phyloP scores from a whole-genome alignment of 2,797 vertebrate species.

The Premnoplex brunnescens region DNA sequence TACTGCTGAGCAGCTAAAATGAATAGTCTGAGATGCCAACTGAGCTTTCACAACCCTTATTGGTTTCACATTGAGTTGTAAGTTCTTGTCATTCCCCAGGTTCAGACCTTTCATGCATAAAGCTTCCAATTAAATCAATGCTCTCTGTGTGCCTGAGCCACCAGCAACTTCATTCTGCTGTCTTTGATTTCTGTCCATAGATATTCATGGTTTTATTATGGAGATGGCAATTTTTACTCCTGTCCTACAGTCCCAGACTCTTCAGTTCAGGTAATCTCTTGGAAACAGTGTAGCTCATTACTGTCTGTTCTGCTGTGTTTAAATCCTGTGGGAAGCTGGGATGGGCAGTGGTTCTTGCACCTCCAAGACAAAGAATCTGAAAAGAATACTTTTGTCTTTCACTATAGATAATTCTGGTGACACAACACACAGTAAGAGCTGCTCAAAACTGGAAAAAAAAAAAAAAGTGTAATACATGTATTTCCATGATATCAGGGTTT shows the following conservation, averaged over 20 bases:
- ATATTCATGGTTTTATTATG: neutral
- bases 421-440: neutral
- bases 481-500: neutral
- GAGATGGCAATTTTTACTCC: neutral
- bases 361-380: neutral
- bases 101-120: neutral
- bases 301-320: neutral
- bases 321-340: neutral
- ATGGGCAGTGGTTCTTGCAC: neutral
- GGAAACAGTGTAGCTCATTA: neutral
- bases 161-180: neutral
- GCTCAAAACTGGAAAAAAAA: neutral
- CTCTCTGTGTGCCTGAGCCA: neutral
- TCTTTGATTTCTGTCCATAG: neutral
- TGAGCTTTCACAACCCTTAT: neutral
- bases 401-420: neutral
- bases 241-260: neutral
- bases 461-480: no score
- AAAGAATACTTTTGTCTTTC: neutral
- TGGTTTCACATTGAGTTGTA: conserved; percentile 1
- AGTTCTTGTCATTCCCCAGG: neutral
- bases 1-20: conserved; percentile 10
- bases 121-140: neutral
- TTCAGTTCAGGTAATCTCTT: neutral
- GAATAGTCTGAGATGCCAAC: neutral